These are phyloP conservation scores for Tyto alba DNA, from an alignment of 2,113 vertebrate species.

Conservation along the genomic window DNA sequence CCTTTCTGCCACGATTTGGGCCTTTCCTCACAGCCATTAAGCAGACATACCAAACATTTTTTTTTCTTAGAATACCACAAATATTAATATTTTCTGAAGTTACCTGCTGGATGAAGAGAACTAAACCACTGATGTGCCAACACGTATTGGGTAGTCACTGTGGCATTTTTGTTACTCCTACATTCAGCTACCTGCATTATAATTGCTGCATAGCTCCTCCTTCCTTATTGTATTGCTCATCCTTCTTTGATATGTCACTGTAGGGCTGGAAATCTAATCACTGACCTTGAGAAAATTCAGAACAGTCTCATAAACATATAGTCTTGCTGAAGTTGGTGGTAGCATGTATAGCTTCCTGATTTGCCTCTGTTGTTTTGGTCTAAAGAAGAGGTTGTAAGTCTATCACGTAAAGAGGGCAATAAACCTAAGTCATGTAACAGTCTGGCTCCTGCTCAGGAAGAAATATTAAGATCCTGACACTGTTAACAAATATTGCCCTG, in stretches of 20 bases:
- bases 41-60: not conserved
- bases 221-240: not conserved
- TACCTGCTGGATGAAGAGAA: not conserved
- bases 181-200: not conserved
- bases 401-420: not conserved
- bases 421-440: not conserved
- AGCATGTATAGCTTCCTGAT: not conserved
- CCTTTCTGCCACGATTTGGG: not conserved
- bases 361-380: not conserved
- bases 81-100: not conserved
- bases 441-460: not conserved
- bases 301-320: not conserved
- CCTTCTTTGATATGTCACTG: not conserved
- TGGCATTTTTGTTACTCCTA: not conserved
- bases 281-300: not conserved
- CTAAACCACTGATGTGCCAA: not conserved
- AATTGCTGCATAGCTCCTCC: not conserved
- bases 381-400: not conserved
- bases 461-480: not conserved
- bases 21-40: not conserved
- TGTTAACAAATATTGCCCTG: not conserved
- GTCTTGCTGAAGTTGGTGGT: not conserved
- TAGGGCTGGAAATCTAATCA: not conserved
- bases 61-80: not conserved
- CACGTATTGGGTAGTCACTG: not conserved